Evolutionary conservation across 2,797 vertebrate species (phyloP), one percentile per base, ranked within the genome.

Genomic region (Masticophis lateralis): DNA sequence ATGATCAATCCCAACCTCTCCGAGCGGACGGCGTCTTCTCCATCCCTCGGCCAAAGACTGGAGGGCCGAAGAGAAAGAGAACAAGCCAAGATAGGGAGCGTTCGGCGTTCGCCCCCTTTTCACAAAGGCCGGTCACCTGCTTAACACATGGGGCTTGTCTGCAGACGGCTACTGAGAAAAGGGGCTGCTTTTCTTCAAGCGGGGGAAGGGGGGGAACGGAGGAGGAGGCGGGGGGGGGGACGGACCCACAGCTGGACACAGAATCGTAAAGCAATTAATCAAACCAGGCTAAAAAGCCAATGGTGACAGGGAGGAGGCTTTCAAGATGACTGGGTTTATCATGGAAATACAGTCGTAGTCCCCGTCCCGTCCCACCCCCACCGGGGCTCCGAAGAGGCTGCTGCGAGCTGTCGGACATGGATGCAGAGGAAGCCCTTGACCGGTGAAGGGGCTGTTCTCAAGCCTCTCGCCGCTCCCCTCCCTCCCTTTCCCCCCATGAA

Each of bases 221-320:
- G 47, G 47, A 47, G 47, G 47, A 47, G 47, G 47, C 1, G 43
- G 43, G 5, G 47, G 47, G 4, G 47, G 47, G 97, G 97, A 96
- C 97, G 97, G 97, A 96, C 97, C 97, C 96, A 32, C 95, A 94
- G 97, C 98, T 98, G 98, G 98, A 98, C 90, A 98, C 98, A 98
- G 98, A 98, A 99, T 99, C 97, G 98, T 98, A 99, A 99, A 99
- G 99, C 98, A 98, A 99, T 99, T 99, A 99, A 99, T 99, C 99
- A 99, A 98, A 63, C 89, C 94, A 32, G 95, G 96, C 97, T 98
- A 98, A 98, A 63, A 99, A 99, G 98, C 98, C 97, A 63, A 91
- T 94, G 97, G 97, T 99, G 99, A 99, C 99, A 99, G 98, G 98
- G 97, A 98, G 98, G 97, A 96, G 98, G 98, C 98, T 98, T 98